Base-by-base conservation (phyloP, 2,888 invertebrate genomes). In the Ctenicera cuprea region DNA sequence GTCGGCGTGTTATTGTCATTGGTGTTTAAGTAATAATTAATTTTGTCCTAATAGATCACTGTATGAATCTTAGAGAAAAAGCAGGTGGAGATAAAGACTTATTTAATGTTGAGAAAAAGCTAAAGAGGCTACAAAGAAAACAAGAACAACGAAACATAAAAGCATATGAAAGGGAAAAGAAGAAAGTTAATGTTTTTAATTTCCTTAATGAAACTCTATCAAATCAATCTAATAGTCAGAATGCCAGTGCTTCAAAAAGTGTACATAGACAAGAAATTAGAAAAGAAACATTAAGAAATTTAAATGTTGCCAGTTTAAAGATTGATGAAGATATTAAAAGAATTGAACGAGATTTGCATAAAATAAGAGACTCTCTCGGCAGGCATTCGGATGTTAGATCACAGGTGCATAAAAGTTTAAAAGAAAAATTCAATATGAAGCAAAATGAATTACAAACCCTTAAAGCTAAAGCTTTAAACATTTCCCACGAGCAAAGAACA, bases 61-160 rank as follows among this genome's bases (percentile, higher is more conserved):
- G 95, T 83, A 95, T 95, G 94, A 90, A 91, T 75, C 87, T 95
- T 61, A 90, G 93, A 7, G 94, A 95, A 85, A 90, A 90, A 75
- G 89, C 92, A 9, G 92, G 91, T 7, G 90, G 90, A 0, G 91
- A 90, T 70, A 90, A 90, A 82, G 91, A 94, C 85, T 89, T 94
- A 30, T 91, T 94, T 75, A 93, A 92, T 83, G 94, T 92, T 0
- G 94, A 95, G 82, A 91, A 91, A 80, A 92, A 90, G 83, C 85
- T 94, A 45, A 91, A 91, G 81, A 90, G 90, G 64, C 86, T 92
- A 70, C 91, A 92, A 80, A 91, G 89, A 81, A 92, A 89, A 82
- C 91, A 92, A 83, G 91, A 93, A 80, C 89, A 89, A 38, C 87
- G 89, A 59, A 90, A 91, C 77, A 89, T 90, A 77, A 91, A 90